Conservation (phyloP, 2,888 invertebrate genomes). For the Steromphala cineraria region DNA sequence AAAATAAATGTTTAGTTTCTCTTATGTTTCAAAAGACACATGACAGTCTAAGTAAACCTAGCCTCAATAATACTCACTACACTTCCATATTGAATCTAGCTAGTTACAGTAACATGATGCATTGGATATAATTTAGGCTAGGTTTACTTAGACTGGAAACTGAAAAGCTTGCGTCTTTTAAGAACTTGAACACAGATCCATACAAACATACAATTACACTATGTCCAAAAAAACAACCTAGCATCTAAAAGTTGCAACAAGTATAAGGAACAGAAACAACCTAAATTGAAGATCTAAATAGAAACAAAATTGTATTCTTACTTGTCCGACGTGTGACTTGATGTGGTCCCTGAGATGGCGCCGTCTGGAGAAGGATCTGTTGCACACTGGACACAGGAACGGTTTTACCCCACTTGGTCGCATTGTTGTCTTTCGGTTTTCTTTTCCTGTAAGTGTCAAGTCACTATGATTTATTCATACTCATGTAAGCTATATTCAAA, state of each 20-base stretch:
- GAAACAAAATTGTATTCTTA: not conserved
- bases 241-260: too few relatives aligned
- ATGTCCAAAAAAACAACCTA: too few relatives aligned
- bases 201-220: too few relatives aligned
- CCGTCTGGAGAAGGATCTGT: slow-evolving; percentile 27
- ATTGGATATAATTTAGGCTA: too few relatives aligned
- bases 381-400: slow-evolving; percentile 45
- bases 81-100: too few relatives aligned
- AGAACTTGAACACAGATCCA: too few relatives aligned
- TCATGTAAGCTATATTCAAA: too few relatives aligned
- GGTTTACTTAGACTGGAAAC: too few relatives aligned
- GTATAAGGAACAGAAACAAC: not conserved
- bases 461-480: not conserved
- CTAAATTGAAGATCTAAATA: not conserved
- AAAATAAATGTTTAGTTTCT: not conserved
- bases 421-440: slow-evolving; percentile 75
- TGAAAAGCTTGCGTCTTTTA: too few relatives aligned
- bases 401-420: slow-evolving; percentile 62
- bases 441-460: slow-evolving; percentile 69
- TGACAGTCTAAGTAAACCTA: too few relatives aligned
- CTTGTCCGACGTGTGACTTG: slow-evolving; percentile 39
- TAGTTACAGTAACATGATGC: too few relatives aligned
- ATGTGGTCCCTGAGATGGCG: slow-evolving; percentile 41
- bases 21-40: not conserved
- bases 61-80: too few relatives aligned